phyloP scores from a whole-genome alignment of 2,888 invertebrate species.

The Cylindroiulus punctatus region DNA sequence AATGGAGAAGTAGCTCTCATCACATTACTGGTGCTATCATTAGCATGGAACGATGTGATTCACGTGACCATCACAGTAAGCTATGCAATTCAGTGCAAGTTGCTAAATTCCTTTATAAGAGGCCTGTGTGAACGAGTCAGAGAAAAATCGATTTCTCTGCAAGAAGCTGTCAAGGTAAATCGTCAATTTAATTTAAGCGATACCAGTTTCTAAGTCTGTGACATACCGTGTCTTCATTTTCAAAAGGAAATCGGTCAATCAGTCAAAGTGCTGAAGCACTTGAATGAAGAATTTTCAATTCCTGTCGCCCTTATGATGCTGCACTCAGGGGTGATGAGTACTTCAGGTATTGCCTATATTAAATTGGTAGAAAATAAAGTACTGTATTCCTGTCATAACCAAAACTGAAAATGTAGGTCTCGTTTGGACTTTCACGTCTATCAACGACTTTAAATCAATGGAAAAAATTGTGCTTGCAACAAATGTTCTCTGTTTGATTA shows the following conservation, averaged over 20 bases:
- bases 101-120: constrained; percentile 77
- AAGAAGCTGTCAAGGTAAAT: constrained; percentile 81
- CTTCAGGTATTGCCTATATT: constrained; percentile 77
- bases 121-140: constrained; percentile 75
- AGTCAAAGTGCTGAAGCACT: constrained; percentile 78
- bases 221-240: background rate
- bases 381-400: background rate
- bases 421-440: background rate
- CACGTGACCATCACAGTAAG: constrained; percentile 84
- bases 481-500: constrained; percentile 58
- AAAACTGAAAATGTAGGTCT: constrained; percentile 30
- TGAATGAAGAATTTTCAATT: constrained; percentile 80
- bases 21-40: constrained; percentile 74
- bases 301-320: constrained; percentile 81
- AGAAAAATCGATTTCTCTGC: constrained; percentile 76
- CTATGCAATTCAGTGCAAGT: constrained; percentile 83
- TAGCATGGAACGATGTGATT: constrained; percentile 81
- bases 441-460: constrained; percentile 49
- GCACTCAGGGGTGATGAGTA: constrained; percentile 66
- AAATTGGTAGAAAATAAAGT: constrained; percentile 31
- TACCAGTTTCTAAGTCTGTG: background rate
- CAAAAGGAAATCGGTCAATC: constrained; percentile 81
- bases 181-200: background rate
- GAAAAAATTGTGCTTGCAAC: background rate
- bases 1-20: constrained; percentile 69